Conservation (phyloP, 2,113 vertebrate species). For the Vulpes lagopus region DNA sequence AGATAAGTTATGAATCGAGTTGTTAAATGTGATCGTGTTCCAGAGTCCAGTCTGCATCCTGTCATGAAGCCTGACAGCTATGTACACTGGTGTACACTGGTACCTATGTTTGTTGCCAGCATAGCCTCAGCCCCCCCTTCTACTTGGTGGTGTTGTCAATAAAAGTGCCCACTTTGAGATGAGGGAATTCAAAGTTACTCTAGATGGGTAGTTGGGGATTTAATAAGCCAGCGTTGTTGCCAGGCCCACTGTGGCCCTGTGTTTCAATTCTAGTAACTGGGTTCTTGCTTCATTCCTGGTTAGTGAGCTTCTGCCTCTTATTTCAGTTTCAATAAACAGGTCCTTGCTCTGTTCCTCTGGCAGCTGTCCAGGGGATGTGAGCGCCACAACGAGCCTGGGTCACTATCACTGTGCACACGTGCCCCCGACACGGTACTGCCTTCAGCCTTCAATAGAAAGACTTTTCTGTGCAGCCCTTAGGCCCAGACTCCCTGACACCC, state of each 20-base stretch:
- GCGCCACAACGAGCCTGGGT: background rate
- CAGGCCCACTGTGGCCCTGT: fast-evolving
- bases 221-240: background rate
- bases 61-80: background rate
- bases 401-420: background rate
- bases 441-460: background rate
- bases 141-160: background rate
- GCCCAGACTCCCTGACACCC: background rate
- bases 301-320: background rate
- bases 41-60: background rate
- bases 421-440: background rate
- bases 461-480: background rate
- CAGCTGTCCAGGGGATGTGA: background rate
- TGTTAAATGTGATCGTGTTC: background rate
- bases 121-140: background rate
- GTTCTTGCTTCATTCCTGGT: slow-evolving; percentile 5
- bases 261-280: background rate
- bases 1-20: background rate
- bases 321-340: background rate
- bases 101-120: background rate
- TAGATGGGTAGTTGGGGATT: background rate
- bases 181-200: background rate
- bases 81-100: background rate
- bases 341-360: background rate
- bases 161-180: background rate